Conservation (phyloP, 2,888 invertebrate species). For the Nemotelus nigrinus region DNA sequence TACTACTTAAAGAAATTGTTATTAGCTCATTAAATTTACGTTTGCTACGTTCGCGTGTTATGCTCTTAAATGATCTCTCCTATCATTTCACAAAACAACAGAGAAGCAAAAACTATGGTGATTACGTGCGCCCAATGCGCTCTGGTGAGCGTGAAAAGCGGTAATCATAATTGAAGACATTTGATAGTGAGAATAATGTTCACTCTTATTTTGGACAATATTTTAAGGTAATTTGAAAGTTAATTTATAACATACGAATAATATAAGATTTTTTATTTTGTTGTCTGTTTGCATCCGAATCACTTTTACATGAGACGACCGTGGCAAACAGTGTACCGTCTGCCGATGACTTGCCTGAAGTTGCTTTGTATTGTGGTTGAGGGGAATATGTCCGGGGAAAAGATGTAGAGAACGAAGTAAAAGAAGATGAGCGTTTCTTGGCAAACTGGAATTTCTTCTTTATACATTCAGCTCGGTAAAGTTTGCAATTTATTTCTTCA, state of each 20-base stretch:
- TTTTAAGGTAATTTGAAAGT: constrained; percentile 44
- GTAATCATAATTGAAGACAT: constrained; percentile 42
- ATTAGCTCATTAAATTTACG: no score
- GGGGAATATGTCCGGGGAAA: not conserved
- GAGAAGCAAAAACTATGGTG: constrained; percentile 27
- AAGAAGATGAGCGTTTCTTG: constrained; percentile 33
- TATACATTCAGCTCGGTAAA: constrained; percentile 41
- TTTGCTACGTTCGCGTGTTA: constrained; percentile 36
- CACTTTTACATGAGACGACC: not conserved
- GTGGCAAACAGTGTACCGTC: not conserved
- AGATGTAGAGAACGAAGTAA: not conserved
- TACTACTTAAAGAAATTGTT: no score
- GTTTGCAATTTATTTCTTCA: constrained; percentile 42
- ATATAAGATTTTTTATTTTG: constrained; percentile 40
- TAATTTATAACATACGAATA: constrained; percentile 41
- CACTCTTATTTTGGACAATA: constrained; percentile 38
- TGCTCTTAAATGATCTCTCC: constrained; percentile 8
- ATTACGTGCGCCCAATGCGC: constrained; percentile 11
- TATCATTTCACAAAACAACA: constrained; percentile 18
- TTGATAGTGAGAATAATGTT: constrained; percentile 36
- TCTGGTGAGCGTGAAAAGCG: constrained; percentile 13
- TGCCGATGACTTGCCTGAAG: no score
- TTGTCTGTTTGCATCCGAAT: constrained; percentile 27
- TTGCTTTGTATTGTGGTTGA: not conserved
- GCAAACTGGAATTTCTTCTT: constrained; percentile 43